Base-by-base conservation (phyloP, 2,797 vertebrate genomes). In the Taenioides sp. region DNA sequence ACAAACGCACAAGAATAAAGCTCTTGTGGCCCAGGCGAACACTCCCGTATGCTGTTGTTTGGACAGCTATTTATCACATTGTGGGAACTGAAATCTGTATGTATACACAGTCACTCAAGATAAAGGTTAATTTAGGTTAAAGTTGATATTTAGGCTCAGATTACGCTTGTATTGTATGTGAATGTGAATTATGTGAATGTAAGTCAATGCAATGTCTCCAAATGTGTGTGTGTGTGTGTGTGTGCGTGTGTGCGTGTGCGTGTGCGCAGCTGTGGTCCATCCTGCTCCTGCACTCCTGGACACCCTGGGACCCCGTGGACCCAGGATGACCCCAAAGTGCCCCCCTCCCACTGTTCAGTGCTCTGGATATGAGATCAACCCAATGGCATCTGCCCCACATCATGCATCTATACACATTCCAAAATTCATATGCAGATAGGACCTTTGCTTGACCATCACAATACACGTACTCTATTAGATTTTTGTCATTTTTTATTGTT, bases 301-400 rank as follows among this genome's bases (percentile, higher is more conserved):
- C n/a, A n/a, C n/a, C 18, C 28, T 62, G 58, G 58, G 58, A 60
- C 58, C 58, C 27, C 28, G 18, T 63, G 61, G 61, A 63, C 61
- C 31, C 34, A 37, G 61, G 34, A 20, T 63, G 31, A 63, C 61
- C 62, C 37, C 34, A 0, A 5, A 43, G 10, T 7, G 4, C 28
- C 17, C 60, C 27, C 18, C 62, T 75, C n/a, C 23, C 73, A 58
- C 80, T 79, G 76, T 79, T 4, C 23, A 58, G 14, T 25, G 55
- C 22, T 58, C 22, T 58, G 23, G 55, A 58, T 58, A 58, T 86
- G 87, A 86, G 84, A 88, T 88, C 86, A 88, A 77, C 80, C 83
- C 81, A 85, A 86, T 77, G 84, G 84, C 87, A 88, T 89, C 87
- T 89, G 87, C 80, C 86, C 77, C 75, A 69, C 79, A 84, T 84